Conservation (phyloP, 1,140 invertebrate genomes). For the Dendroctonus ponderosae region DNA sequence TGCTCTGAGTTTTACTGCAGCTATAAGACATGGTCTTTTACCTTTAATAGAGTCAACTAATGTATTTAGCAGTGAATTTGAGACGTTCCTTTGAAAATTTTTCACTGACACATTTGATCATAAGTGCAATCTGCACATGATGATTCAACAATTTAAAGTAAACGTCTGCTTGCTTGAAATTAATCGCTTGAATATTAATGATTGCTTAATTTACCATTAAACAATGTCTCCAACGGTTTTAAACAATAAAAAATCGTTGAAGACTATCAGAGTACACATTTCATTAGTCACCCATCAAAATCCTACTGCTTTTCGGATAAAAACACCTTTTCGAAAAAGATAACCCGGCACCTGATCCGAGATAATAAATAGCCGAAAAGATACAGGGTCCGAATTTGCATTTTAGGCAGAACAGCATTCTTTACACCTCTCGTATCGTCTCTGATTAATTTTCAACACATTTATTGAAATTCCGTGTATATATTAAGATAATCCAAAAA, state of each 20-base stretch:
- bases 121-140: too few species aligned
- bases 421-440: constrained; percentile 23
- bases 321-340: constrained; percentile 19
- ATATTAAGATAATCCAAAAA: constrained; percentile 23
- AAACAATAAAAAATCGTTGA: constrained; percentile 5
- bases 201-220: too few species aligned
- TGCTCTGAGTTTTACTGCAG: too few species aligned
- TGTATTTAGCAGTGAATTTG: too few species aligned
- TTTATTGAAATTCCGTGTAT: constrained; percentile 30
- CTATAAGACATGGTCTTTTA: too few species aligned
- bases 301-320: constrained; percentile 17
- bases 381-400: constrained; percentile 18
- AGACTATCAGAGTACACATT: not conserved
- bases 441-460: constrained; percentile 29
- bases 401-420: constrained; percentile 24
- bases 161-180: too few species aligned
- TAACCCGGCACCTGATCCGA: constrained; percentile 8
- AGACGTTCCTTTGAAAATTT: too few species aligned
- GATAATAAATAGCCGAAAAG: constrained; percentile 26
- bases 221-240: not conserved
- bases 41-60: too few species aligned
- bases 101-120: too few species aligned
- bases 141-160: too few species aligned
- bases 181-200: too few species aligned
- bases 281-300: constrained; percentile 15